A percentile compares a stretch with the other conserved stretches of the same genome.
Evolutionary conservation across 2,888 invertebrate genomes (phyloP).

Genomic region (Agrilus biguttatus): DNA sequence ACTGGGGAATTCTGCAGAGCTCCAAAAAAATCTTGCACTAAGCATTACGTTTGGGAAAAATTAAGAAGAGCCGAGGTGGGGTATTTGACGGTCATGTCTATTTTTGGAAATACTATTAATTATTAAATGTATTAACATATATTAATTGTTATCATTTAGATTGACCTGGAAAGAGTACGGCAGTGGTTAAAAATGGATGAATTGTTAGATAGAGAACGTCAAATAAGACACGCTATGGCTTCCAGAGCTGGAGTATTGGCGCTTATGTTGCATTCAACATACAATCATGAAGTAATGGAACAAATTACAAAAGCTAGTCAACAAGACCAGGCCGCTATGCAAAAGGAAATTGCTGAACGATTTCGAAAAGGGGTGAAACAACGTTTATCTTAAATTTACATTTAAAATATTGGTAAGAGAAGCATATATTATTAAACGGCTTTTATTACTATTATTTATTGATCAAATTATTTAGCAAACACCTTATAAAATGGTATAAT

Average conservation of each 20-base stretch:
- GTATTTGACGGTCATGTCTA: background rate
- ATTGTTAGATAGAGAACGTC: constrained; percentile 83
- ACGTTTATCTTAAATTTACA: constrained; percentile 6
- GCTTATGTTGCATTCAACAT: constrained; percentile 91
- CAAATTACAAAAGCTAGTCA: constrained; percentile 39
- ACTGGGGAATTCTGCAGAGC: constrained; percentile 79
- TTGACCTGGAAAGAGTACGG: constrained; percentile 83
- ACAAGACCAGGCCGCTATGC: constrained; percentile 36
- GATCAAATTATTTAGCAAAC: no score
- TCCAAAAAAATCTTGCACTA: constrained; percentile 79
- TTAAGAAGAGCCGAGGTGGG: constrained; percentile 75
- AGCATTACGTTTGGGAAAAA: constrained; percentile 94
- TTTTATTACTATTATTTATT: no score
- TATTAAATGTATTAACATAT: no score
- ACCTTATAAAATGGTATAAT: no score
- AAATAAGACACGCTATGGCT: constrained; percentile 57
- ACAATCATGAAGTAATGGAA: constrained; percentile 85
- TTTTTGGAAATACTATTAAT: no score
- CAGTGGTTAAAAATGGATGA: constrained; percentile 93
- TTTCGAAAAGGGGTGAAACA: constrained; percentile 14
- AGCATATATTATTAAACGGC: no score
- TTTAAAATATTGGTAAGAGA: no score
- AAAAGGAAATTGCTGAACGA: constrained; percentile 29
- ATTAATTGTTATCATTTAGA: constrained; percentile 33
- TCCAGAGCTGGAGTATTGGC: constrained; percentile 84